Evolutionary conservation across 2,113 vertebrate species (phyloP).

Genomic region (Varanus salvator): DNA sequence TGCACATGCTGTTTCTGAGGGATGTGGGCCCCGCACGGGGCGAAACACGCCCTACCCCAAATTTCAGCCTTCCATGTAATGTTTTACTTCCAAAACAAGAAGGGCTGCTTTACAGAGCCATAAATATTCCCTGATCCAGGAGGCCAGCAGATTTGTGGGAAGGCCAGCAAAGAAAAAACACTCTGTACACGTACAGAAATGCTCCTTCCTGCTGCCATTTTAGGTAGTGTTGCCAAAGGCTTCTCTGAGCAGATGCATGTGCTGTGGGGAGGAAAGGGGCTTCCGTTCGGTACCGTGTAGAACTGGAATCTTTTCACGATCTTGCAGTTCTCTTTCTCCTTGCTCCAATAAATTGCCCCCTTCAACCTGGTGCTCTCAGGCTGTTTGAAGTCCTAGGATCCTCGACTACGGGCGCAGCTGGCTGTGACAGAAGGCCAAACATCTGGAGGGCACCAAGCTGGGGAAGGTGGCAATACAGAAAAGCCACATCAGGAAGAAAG

Average conservation of each 20-base stretch:
- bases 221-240: not conserved
- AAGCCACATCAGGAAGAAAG: too few species aligned
- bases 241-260: too few species aligned
- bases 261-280: too few species aligned
- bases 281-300: too few species aligned
- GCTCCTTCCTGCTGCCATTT: not conserved
- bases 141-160: not conserved
- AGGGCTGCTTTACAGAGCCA: not conserved
- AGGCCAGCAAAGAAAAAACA: not conserved
- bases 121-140: too few species aligned
- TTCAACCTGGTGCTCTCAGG: too few species aligned
- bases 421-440: too few species aligned
- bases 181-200: not conserved
- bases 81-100: not conserved
- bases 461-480: not conserved
- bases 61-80: not conserved
- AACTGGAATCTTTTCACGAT: too few species aligned
- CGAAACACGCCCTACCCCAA: not conserved
- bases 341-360: too few species aligned
- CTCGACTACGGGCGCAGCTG: too few species aligned
- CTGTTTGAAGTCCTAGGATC: not conserved
- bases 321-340: too few species aligned
- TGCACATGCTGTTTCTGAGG: not conserved
- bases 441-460: too few species aligned
- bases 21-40: accelerated